Evolutionary conservation across 1,140 invertebrate species (phyloP), one percentile per base, ranked within the genome.

Genomic region (Phymastichus coffea): DNA sequence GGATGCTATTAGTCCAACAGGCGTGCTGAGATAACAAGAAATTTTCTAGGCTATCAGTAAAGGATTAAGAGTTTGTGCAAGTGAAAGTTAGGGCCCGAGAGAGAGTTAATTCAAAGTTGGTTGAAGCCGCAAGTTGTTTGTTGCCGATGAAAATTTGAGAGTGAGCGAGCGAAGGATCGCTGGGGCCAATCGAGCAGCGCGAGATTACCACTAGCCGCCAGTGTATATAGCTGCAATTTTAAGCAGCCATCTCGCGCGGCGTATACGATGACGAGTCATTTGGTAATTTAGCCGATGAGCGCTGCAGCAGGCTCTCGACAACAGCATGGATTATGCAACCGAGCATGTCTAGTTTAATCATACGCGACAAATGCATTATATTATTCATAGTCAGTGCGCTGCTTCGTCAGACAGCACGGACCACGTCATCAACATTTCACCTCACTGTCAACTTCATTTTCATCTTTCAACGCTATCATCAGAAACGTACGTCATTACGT

Each of bases 101-200:
- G 38, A 25, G 12, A 23, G 22, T 25, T 44, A 44, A 44, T 44
- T 44, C 22, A 25, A 44, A 44, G 20, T 44, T 44, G 20, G 6
- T 19, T 14, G 14, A 8, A 12, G 26, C 14, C 28, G 12, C 28
- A 30, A 30, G 28, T 12, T 12, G 12, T 30, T 30, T 12, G 6
- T 12, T n/a, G n/a, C n/a, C 25, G 51, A 41, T 53, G 51, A 41
- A 53, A 53, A 41, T 53, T 53, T 53, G 35, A 40, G 17, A n/a
- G n/a, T n/a, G 37, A 26, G 28, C 22, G n/a, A n/a, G 35, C 38
- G n/a, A n/a, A n/a, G n/a, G n/a, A n/a, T n/a, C n/a, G n/a, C n/a
- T n/a, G n/a, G 6, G 46, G 25, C 25, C 46, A 33, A 48, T 48
- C 46, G 9, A 44, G 1, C n/a, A n/a, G n/a, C n/a, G n/a, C 22